phyloP scores from a whole-genome alignment of 2,797 vertebrate species.

The Decapterus maruadsi region DNA sequence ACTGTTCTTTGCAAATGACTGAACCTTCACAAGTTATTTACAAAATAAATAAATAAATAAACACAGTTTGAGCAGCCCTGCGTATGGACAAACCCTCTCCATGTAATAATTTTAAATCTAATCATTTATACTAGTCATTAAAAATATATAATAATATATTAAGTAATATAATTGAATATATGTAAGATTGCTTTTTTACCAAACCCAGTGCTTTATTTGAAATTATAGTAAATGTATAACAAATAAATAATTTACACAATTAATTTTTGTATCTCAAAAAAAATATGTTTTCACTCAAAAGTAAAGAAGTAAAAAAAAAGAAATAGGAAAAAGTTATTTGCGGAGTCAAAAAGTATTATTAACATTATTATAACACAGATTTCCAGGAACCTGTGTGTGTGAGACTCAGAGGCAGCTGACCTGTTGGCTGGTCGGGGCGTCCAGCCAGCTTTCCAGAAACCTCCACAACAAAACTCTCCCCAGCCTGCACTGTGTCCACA shows the following conservation, averaged over 20 bases:
- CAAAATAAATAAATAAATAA: not conserved
- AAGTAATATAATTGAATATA: not conserved
- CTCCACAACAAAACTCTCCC: constrained; percentile 58
- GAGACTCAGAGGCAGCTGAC: constrained; percentile 60
- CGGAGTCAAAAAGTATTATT: not conserved
- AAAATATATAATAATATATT: not conserved
- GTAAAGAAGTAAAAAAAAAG: not conserved
- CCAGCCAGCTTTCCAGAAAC: constrained; percentile 73
- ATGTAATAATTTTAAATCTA: not conserved
- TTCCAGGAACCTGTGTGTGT: constrained; percentile 10
- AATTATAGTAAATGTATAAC: not conserved
- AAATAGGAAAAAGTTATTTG: not conserved
- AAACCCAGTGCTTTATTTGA: not conserved
- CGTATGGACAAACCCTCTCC: not conserved
- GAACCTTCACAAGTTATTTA: not conserved
- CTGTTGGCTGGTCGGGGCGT: constrained; percentile 56
- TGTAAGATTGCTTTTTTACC: not conserved
- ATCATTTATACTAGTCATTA: not conserved
- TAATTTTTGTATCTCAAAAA: no score
- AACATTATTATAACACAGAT: not conserved
- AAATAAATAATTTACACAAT: not conserved
- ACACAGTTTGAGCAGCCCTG: not conserved
- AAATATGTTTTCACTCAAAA: not conserved
- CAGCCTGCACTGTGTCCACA: constrained; percentile 55
- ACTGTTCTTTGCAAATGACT: not conserved